phyloP scores from a whole-genome alignment of 2,797 vertebrate genomes.

The Chrosomus eos region DNA sequence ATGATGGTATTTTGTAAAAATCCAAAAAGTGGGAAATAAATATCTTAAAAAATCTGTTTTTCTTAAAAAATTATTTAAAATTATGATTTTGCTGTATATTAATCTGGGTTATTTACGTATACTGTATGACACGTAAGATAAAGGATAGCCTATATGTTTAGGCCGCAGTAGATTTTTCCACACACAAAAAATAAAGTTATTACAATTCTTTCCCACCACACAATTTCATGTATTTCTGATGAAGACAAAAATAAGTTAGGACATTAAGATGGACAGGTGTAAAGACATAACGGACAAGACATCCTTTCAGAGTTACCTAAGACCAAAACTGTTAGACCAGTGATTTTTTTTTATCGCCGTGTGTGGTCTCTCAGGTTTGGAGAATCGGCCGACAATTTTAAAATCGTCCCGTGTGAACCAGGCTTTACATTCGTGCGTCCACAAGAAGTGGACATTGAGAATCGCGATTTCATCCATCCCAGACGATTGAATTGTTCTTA shows the following conservation, averaged over 20 bases:
- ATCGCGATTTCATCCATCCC: neutral
- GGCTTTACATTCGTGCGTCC: neutral
- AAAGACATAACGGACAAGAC: neutral
- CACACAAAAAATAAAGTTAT: neutral
- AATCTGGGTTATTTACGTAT: neutral
- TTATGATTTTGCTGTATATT: neutral
- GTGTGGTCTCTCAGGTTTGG: too few species aligned
- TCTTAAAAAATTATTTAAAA: neutral
- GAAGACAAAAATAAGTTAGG: neutral
- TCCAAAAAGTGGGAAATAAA: conserved; percentile 52
- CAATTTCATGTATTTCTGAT: neutral
- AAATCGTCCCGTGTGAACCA: too few species aligned
- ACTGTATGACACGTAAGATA: neutral
- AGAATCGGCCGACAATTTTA: too few species aligned
- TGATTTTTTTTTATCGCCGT: too few species aligned
- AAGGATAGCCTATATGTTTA: neutral
- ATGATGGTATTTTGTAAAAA: conserved; percentile 68
- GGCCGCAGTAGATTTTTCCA: neutral
- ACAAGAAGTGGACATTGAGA: neutral
- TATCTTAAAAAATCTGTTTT: conserved; percentile 29
- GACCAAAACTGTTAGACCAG: too few species aligned
- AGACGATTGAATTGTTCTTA: neutral
- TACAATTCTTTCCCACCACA: neutral
- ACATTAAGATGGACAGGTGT: neutral
- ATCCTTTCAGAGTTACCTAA: neutral